A percentile compares a stretch with the other conserved stretches of the same genome.
Conservation (phyloP, 2,797 vertebrate genomes). For the Myotis pilosus region DNA sequence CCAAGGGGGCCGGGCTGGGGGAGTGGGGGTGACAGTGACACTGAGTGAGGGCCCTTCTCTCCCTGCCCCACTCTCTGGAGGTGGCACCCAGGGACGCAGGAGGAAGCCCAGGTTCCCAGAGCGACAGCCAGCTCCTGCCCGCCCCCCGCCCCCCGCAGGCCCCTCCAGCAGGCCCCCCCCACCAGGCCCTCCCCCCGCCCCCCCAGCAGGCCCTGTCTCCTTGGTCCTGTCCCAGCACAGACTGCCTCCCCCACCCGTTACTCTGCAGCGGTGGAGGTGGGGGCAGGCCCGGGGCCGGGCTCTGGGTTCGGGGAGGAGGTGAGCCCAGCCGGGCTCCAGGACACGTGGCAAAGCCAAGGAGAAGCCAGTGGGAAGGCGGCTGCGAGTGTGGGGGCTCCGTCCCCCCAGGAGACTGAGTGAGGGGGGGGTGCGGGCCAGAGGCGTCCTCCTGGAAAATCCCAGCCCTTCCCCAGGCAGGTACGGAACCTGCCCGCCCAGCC, state of each 20-base stretch:
- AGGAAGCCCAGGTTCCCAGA: no score
- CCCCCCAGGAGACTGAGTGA: background rate
- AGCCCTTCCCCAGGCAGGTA: slow-evolving; percentile 36
- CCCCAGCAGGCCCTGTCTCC: accelerated
- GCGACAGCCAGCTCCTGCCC: background rate
- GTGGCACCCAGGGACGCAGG: background rate
- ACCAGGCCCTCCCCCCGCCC: no score
- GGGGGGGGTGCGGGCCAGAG: background rate
- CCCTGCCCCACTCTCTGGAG: background rate
- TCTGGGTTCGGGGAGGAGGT: accelerated
- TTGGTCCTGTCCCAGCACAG: background rate
- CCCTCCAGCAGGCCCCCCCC: no score
- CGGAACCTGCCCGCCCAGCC: slow-evolving; percentile 44
- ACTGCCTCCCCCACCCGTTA: no score
- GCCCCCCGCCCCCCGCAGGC: no score
- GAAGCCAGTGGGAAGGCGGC: accelerated
- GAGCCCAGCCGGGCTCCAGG: background rate
- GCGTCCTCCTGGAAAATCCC: slow-evolving; percentile 5
- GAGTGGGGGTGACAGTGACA: background rate
- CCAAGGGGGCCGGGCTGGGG: background rate
- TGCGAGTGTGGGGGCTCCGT: background rate
- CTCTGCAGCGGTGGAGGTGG: accelerated
- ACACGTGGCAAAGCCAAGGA: no score
- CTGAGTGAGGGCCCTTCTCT: background rate
- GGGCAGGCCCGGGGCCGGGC: no score